phyloP scores from a whole-genome alignment of 2,888 invertebrate genomes.

The Temnothorax rugatulus region DNA sequence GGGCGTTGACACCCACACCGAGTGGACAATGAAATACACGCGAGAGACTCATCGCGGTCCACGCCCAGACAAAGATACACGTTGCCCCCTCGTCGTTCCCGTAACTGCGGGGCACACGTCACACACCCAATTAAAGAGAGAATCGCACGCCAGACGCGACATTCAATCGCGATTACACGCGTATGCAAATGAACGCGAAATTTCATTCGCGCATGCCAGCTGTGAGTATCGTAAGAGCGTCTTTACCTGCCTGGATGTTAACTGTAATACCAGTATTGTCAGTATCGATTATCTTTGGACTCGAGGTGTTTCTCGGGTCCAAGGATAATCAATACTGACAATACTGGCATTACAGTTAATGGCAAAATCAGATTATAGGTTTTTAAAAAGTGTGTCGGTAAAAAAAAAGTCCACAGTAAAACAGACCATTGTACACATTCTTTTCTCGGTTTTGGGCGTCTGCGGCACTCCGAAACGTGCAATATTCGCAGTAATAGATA shows the following conservation, averaged over 20 bases:
- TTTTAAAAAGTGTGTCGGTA: not conserved
- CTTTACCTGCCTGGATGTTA: not conserved
- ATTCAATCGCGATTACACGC: conserved; percentile 30
- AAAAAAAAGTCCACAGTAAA: not conserved
- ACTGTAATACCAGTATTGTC: not conserved
- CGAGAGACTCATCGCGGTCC: conserved; percentile 69
- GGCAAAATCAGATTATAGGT: not conserved
- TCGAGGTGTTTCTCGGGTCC: not conserved
- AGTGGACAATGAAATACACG: conserved; percentile 79
- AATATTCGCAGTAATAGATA: not conserved
- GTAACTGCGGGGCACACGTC: conserved; percentile 47
- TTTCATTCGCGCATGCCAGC: not conserved
- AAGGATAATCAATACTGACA: not conserved
- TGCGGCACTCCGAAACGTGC: not conserved
- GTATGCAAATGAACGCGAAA: conserved; percentile 27
- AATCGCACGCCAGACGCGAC: conserved; percentile 1
- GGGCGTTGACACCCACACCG: conserved; percentile 83
- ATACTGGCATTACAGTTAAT: not conserved
- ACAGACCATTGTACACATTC: not conserved
- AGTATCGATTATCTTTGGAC: not conserved
- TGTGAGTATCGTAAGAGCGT: not conserved
- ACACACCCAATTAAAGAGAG: conserved; percentile 60
- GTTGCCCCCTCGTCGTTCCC: conserved; percentile 53
- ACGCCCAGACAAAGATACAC: conserved; percentile 76
- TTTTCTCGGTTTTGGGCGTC: not conserved